Conservation (phyloP, 2,888 invertebrate genomes). For the Clanis bilineata region DNA sequence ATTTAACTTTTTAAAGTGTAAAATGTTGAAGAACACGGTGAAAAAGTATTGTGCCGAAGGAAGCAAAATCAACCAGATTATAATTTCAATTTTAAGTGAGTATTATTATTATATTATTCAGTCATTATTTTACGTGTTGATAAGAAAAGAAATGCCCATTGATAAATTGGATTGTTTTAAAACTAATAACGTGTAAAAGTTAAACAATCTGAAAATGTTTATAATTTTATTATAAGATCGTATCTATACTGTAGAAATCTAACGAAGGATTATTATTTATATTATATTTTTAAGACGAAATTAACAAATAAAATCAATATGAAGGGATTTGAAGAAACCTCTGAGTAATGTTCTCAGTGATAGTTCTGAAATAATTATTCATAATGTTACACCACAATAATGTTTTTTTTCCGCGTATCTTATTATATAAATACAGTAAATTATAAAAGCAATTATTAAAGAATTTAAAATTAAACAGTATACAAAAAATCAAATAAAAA, state of each 20-base stretch:
- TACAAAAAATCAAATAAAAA: too few relatives aligned
- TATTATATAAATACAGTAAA: too few relatives aligned
- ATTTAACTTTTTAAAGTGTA: constrained; percentile 22
- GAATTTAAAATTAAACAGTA: too few relatives aligned
- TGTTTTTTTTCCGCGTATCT: too few relatives aligned
- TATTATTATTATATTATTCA: constrained; percentile 27
- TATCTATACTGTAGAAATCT: too few relatives aligned
- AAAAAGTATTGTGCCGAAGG: constrained; percentile 75
- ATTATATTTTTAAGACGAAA: not conserved
- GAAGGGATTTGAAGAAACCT: too few relatives aligned
- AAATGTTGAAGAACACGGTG: constrained; percentile 73
- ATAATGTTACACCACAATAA: too few relatives aligned
- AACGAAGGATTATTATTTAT: not conserved
- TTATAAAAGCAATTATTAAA: too few relatives aligned
- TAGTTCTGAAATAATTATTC: too few relatives aligned
- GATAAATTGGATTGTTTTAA: not conserved
- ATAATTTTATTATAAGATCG: not conserved
- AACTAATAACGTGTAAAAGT: not conserved
- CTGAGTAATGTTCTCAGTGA: too few relatives aligned
- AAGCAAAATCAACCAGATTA: constrained; percentile 67
- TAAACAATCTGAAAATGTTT: not conserved
- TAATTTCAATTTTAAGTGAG: constrained; percentile 68
- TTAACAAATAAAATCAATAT: too few relatives aligned
- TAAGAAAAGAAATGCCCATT: not conserved
- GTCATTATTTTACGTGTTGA: not conserved